Evolutionary conservation across 53 echinoderm and acorn worm genomes (phyloP), one percentile per base, ranked within the genome.

Genomic region (Henricia sp.): DNA sequence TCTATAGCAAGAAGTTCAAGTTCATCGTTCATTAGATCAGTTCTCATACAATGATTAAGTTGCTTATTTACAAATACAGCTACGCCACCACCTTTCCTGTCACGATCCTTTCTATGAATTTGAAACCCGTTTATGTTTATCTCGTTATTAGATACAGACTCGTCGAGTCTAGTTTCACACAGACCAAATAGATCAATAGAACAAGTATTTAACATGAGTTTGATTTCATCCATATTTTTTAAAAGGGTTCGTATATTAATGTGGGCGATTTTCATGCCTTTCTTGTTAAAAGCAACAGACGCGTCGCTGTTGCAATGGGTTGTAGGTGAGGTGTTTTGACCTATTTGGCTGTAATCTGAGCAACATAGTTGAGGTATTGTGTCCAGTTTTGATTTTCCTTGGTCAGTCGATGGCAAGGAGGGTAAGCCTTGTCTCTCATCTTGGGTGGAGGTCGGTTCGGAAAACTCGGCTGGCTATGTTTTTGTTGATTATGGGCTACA

Each of bases 151-250:
- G 65, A 35, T 8, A 65, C 17, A 16, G 24, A 16, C 4, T 65
- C 65, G 37, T 65, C 65, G 17, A 65, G 65, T 35, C 65, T 35
- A 24, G 65, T 65, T 65, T 65, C 65, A 36, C 35, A 65, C 11
- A 65, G n/a, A 65, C 36, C 65, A 19, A 65, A 36, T 8, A 65
- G 17, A 35, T 65, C 65, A 65, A 65, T 36, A 6, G 65, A 37
- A 19, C 37, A 19, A 52, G 26, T 58, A 23, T 28, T 24, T 28
- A 58, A 30, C 24, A 58, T 24, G 13, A 30, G 29, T 24, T 58
- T 26, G 26, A 58, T 30, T 58, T 58, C 58, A 13, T 58, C 27
- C 26, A 58, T 28, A 58, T 58, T 58, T 28, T 30, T 19, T 58
- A 30, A 30, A 26, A 58, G 27, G 29, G 27, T 58, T 25, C 28